These are phyloP conservation scores for Drosophila santomea DNA, from an alignment of 1,140 invertebrate genomes.

Conservation along the genomic window DNA sequence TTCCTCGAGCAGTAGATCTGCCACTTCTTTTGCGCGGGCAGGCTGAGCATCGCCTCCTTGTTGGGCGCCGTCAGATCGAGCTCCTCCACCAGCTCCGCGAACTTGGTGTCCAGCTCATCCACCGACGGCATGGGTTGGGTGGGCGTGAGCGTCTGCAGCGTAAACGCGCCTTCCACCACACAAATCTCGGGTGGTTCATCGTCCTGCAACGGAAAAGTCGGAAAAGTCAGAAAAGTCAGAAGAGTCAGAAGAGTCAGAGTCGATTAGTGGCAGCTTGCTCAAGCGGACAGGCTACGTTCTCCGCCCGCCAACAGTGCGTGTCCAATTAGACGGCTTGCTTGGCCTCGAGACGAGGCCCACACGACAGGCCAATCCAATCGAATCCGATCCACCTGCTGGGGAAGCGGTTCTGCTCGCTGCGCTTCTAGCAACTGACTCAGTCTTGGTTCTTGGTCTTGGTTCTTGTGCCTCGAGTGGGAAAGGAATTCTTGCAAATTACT, in stretches of 20 bases:
- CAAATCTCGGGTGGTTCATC: conserved; percentile 96
- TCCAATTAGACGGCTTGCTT: conserved; percentile 52
- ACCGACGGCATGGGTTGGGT: conserved; percentile 96
- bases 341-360: conserved; percentile 32
- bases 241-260: not conserved
- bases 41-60: conserved; percentile 95
- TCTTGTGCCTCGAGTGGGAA: not conserved
- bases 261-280: conserved; percentile 11
- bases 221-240: no score
- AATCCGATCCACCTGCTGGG: not conserved
- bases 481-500: no score
- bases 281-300: not conserved
- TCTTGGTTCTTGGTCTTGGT: conserved; percentile 1
- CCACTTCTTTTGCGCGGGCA: conserved; percentile 98
- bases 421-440: conserved; percentile 18
- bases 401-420: conserved; percentile 23
- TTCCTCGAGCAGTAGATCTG: conserved; percentile 98
- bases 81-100: conserved; percentile 97
- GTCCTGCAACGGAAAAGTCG: conserved; percentile 86
- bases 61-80: conserved; percentile 96
- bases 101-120: conserved; percentile 96
- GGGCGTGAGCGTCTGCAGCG: conserved; percentile 93
- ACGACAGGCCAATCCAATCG: not conserved
- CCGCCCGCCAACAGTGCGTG: conserved; percentile 57
- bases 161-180: conserved; percentile 93